Evolutionary conservation across 2,888 invertebrate genomes (phyloP), one percentile per base, ranked within the genome.

Genomic region (Opisthograptis luteolata): DNA sequence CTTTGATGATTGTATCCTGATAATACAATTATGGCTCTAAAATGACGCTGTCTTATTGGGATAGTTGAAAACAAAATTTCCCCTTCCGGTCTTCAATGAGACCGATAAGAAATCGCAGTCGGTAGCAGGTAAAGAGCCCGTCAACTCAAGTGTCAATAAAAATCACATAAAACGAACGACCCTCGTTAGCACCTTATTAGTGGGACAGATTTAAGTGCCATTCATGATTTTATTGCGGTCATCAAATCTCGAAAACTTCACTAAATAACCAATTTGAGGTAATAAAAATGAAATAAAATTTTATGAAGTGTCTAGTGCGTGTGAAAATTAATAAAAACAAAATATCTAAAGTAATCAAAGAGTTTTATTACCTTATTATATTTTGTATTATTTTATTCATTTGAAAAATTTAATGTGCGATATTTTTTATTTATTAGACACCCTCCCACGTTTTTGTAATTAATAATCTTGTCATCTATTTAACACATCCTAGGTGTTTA

Each of bases 131-230:
- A 57, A 62, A 77, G 62, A 66, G 63, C 58, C 67, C 70, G 68
- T 73, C 69, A 65, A 69, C 70, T 81, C 72, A 76, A 84, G 82
- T 81, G 82, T 81, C 82, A 85, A 86, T 87, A 87, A 88, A 88
- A 85, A 71, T 71, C 75, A 81, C 84, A 84, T 87, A 85, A 88
- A 87, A 83, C 65, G 76, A 79, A 81, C 79, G 84, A 84, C 87
- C 82, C 85, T 85, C 82, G 83, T 87, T 86, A 84, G 75, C 84
- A 83, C 83, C 79, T 84, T 84, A 84, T 87, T 85, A 84, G 80
- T 78, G 73, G 71, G 76, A 82, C 84, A 80, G 76, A 85, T 84
- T 84, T 79, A 73, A 83, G 75, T 79, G 76, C 70, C 77, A 79
- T 79, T 79, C 67, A 75, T 79, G 79, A 79, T 75, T 81, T 81